Percentiles rank a stretch among this genome's conserved stretches.
Conservation (phyloP, 2,888 invertebrate species). For the Drosophila atroscutellata region DNA sequence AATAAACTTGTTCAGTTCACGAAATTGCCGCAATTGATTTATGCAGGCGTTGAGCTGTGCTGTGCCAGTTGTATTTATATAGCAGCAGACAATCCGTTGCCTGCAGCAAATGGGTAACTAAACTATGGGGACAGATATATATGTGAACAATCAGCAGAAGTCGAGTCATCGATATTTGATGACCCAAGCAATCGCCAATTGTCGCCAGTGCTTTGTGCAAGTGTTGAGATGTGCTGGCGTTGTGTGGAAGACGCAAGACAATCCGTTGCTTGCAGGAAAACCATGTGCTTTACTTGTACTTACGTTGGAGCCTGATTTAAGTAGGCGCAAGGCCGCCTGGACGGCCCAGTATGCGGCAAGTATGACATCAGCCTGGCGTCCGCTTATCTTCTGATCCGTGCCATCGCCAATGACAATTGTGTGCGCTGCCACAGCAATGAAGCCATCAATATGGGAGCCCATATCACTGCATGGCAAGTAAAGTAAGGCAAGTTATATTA, state of each 20-base stretch:
- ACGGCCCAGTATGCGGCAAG: slow-evolving; percentile 98
- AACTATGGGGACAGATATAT: background rate
- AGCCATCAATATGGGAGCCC: slow-evolving; percentile 99
- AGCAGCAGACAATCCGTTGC: slow-evolving; percentile 55
- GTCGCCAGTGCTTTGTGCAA: slow-evolving; percentile 46
- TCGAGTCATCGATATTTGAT: slow-evolving; percentile 11
- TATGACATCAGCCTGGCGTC: slow-evolving; percentile 96
- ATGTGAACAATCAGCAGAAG: slow-evolving; percentile 23
- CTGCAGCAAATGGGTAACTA: slow-evolving; percentile 1
- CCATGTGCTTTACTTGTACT: slow-evolving; percentile 50
- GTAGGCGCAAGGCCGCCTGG: slow-evolving; percentile 96
- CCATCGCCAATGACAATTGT: slow-evolving; percentile 95
- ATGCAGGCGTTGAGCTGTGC: slow-evolving; percentile 72
- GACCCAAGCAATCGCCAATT: slow-evolving; percentile 21
- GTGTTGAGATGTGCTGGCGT: slow-evolving; percentile 61
- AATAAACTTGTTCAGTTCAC: slow-evolving; percentile 66
- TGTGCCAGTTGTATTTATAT: slow-evolving; percentile 38
- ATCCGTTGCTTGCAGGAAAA: slow-evolving; percentile 52
- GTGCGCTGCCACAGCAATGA: slow-evolving; percentile 99
- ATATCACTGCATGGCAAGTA: slow-evolving; percentile 90
- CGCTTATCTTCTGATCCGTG: slow-evolving; percentile 90
- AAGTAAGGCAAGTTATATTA: background rate
- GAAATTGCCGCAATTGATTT: slow-evolving; percentile 66
- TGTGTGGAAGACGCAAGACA: slow-evolving; percentile 34
- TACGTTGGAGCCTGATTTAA: slow-evolving; percentile 96